Base-by-base conservation (phyloP, 2,113 vertebrate species). In the Lepus americanus region DNA sequence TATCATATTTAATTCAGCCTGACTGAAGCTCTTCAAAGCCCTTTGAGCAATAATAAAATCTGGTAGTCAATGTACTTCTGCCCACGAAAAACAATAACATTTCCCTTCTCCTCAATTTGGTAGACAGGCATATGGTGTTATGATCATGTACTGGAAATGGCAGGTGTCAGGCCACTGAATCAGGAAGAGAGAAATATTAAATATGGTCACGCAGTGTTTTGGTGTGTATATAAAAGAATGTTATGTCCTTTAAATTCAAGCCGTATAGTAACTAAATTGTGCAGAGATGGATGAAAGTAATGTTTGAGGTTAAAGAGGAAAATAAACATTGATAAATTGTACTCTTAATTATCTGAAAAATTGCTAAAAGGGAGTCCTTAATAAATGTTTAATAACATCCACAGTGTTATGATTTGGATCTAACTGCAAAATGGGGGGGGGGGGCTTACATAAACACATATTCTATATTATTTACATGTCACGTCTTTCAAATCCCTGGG, bases 121-220 rank as follows among this genome's bases (percentile, higher is more conserved):
- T 74, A 55, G 61, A 70, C 33, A 49, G 92, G 94, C 94, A 90
- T 89, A 94, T 90, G 95, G 87, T 89, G 66, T 29, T 86, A 39
- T n/a, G 85, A 86, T 63, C 87, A 61, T 27, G 39, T 31, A 3
- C 29, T 19, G 59, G 17, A 72, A 83, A 44, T 53, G 86, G 85
- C 95, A 92, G 87, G 88, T 93, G 84, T 87, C 59, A 55, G 67
- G 36, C 92, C 67, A 70, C 61, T 76, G 87, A 94, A 49, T 87
- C 67, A 77, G 87, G 53, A 64, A 86, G 59, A 49, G 39, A 88
- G 74, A 95, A 70, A 92, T 88, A 76, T 31, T 87, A 92, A 87
- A 39, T 59, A 64, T 12, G 4, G 74, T 33, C 92, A 89, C 59
- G 72, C 49, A 86, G 87, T 13, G 76, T 80, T 79, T 76, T 44